Evolutionary conservation across 2,113 vertebrate genomes (phyloP).

Genomic region (Oenanthe oenanthe): DNA sequence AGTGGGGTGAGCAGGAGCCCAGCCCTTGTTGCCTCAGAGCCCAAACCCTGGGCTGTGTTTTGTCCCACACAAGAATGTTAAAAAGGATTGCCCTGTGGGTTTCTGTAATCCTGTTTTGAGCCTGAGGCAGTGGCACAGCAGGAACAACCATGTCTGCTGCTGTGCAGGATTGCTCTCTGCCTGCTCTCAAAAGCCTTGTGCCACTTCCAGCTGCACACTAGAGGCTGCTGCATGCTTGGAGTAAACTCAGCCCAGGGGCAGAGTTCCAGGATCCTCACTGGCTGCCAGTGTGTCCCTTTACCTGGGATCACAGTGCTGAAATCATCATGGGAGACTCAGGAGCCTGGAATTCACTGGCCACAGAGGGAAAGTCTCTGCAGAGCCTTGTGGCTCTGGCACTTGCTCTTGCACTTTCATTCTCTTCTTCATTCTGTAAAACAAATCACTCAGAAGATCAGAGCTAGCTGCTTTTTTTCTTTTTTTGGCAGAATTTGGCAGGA

Average conservation of each 20-base stretch:
- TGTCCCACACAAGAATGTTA: not conserved
- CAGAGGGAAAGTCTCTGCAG: not conserved
- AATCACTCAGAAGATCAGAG: not conserved
- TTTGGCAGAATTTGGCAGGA: not conserved
- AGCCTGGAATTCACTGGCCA: not conserved
- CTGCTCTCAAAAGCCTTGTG: not conserved
- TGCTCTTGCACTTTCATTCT: not conserved
- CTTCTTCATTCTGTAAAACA: not conserved
- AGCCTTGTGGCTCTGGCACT: not conserved
- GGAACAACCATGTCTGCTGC: not conserved
- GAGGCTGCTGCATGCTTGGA: not conserved
- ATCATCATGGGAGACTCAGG: not conserved
- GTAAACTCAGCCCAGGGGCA: not conserved
- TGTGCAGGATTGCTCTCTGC: not conserved
- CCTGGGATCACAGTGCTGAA: not conserved
- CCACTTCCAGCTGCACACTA: not conserved
- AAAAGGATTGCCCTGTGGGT: rapidly evolving
- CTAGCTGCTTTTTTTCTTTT: not conserved
- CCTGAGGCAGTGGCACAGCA: not conserved
- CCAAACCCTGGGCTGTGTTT: not conserved
- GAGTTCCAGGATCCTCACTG: not conserved
- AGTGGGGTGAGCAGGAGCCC: not conserved
- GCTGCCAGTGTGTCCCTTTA: not conserved
- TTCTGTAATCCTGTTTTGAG: not conserved
- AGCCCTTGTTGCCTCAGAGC: not conserved